Evolutionary conservation across 1,140 invertebrate genomes (phyloP).

Genomic region (Gryllus bimaculatus): DNA sequence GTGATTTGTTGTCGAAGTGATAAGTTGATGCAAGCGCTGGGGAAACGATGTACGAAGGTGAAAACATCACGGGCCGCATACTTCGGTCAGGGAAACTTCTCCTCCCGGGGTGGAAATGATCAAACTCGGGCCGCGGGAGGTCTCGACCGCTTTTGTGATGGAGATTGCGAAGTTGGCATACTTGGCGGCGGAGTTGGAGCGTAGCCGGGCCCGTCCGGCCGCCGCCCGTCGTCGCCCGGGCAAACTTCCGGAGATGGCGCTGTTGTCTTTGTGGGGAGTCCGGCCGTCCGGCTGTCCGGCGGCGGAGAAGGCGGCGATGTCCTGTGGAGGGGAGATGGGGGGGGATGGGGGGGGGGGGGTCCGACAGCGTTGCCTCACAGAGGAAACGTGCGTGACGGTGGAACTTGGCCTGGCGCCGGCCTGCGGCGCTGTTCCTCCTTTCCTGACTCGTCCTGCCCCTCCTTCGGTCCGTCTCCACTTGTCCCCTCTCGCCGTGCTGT

Average conservation of each 20-base stretch:
- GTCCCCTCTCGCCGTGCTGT: neutral
- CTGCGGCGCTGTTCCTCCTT: neutral
- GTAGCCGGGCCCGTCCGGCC: neutral
- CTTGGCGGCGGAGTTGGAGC: neutral
- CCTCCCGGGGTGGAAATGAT: neutral
- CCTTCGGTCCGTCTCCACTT: neutral
- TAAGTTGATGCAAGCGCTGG: too few species aligned
- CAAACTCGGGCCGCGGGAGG: neutral
- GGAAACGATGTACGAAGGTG: too few species aligned
- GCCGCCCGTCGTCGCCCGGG: neutral
- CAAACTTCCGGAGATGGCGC: neutral
- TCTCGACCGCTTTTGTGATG: neutral
- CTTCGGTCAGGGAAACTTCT: neutral
- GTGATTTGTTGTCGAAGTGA: too few species aligned
- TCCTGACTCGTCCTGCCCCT: neutral
- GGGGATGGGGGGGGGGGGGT: too few species aligned
- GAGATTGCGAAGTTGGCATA: neutral
- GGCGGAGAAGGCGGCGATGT: neutral
- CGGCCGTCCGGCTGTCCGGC: neutral
- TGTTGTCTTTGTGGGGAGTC: slow-evolving; percentile 3
- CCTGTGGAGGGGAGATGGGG: too few species aligned
- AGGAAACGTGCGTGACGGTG: neutral
- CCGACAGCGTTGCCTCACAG: neutral
- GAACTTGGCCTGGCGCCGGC: neutral
- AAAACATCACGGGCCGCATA: neutral